A percentile compares a stretch with the other conserved stretches of the same genome.
These are phyloP conservation scores for Penaeus japonicus DNA, from an alignment of 1,140 invertebrate species.

Conservation along the genomic window DNA sequence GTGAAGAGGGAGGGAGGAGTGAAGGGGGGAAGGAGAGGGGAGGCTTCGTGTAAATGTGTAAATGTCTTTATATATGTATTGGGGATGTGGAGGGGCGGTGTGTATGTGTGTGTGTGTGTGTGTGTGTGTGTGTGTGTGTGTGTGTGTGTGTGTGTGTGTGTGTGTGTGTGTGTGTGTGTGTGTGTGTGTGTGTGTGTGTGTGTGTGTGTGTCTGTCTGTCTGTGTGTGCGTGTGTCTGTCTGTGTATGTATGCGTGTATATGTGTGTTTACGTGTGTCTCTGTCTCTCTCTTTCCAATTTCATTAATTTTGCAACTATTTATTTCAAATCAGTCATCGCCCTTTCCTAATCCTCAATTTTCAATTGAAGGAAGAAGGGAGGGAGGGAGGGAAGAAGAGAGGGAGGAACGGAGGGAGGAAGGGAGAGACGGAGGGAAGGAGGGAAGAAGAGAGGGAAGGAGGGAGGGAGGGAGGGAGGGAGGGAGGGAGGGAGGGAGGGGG, in stretches of 20 bases:
- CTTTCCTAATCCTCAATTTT: neutral
- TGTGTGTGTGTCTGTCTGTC: conserved; percentile 58
- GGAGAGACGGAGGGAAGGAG: too few species aligned
- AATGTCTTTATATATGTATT: too few species aligned
- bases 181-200: neutral
- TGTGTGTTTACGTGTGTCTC: neutral
- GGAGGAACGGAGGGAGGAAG: too few species aligned
- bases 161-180: neutral
- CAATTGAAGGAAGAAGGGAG: neutral
- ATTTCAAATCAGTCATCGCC: neutral
- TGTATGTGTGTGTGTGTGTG: too few species aligned
- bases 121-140: neutral
- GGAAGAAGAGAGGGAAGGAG: too few species aligned
- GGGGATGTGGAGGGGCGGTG: too few species aligned
- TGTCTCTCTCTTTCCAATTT: neutral
- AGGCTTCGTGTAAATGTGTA: too few species aligned
- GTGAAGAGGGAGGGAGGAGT: too few species aligned
- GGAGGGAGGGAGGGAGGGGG: neutral
- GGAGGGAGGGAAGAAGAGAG: too few species aligned
- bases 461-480: neutral
- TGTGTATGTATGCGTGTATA: neutral
- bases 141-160: conserved; percentile 58
- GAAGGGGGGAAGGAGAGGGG: too few species aligned
- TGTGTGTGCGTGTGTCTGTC: neutral
- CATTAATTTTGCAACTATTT: neutral